Evolutionary conservation across 2,888 invertebrate species (phyloP).

Genomic region (Nomada fabriciana): DNA sequence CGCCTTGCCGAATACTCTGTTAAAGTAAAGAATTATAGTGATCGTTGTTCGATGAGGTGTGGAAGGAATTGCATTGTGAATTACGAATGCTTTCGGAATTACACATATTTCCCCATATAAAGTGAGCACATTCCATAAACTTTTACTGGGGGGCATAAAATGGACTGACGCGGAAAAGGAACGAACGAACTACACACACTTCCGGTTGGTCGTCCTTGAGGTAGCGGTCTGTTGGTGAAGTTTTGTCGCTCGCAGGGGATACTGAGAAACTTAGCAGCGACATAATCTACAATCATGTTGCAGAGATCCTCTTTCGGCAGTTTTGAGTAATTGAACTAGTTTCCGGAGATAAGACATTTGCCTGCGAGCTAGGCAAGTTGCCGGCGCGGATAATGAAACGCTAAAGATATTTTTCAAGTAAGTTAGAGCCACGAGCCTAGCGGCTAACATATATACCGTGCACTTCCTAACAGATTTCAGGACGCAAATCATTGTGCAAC

Average conservation of each 20-base stretch:
- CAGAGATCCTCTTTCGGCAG: conserved; percentile 53
- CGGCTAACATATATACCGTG: neutral
- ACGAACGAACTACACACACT: conserved; percentile 25
- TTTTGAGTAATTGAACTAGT: conserved; percentile 79
- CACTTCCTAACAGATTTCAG: neutral
- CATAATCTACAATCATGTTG: conserved; percentile 52
- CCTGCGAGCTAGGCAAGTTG: conserved; percentile 47
- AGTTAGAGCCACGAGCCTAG: conserved; percentile 25
- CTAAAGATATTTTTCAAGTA: conserved; percentile 50
- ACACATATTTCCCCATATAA: neutral
- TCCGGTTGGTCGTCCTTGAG: conserved; percentile 44
- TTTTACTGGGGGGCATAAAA: conserved; percentile 5
- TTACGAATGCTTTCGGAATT: conserved; percentile 15
- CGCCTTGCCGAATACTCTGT: conserved; percentile 8
- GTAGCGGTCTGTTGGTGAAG: conserved; percentile 43
- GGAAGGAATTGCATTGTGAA: conserved; percentile 1
- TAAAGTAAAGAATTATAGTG: conserved; percentile 20
- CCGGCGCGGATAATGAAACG: conserved; percentile 76
- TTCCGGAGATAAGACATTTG: conserved; percentile 75
- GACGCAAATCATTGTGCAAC: neutral
- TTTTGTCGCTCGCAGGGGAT: conserved; percentile 36
- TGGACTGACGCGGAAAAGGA: neutral
- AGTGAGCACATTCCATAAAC: neutral
- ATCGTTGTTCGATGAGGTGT: conserved; percentile 10
- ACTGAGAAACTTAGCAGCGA: conserved; percentile 50